Base-by-base conservation (phyloP, 2,113 vertebrate genomes). In the Reinhardtius hippoglossoides region DNA sequence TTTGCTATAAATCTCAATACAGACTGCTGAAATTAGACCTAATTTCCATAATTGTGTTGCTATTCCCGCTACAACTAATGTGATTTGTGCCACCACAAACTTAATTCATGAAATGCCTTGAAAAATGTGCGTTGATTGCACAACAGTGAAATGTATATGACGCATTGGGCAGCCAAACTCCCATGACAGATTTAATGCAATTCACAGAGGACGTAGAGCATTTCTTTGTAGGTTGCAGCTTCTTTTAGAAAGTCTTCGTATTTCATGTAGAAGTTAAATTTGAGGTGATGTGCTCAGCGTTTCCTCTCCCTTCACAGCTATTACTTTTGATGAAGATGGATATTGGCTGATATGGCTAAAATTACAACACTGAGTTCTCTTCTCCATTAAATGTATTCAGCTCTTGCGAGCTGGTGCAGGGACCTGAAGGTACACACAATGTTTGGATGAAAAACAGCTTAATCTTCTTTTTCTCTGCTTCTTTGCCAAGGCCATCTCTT, bases 381-480 rank as follows among this genome's bases (percentile, higher is more conserved):
- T 85, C 74, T 81, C 73, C 80, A 54, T 89, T 67, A 91, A 92
- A 91, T 82, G 58, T 86, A 82, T 90, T 93, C 87, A 92, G 92
- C 90, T 91, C 82, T 88, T 90, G 75, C 88, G 91, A 86, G 83
- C 74, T 86, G 85, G 84, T 84, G 80, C 87, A 79, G 85, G 80
- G 83, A 88, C 86, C 77, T 79, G 52, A 91, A 95, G 94, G 94
- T 94, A 94, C 86, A 92, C 31, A 80, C 62, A 58, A 67, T 87
- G 82, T 90, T 90, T 90, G 74, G 87, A 87, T 83, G 79, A 87
- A 76, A 78, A 87, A 83, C 54, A 81, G 59, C 81, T 90, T 90
- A 26, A 76, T 82, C 71, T 89, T 8, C 80, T 83, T 83, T 79
- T 64, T 75, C 58, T 83, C 74, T 90, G 23, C 78, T 81, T 87